phyloP scores from a whole-genome alignment of 2,113 vertebrate species.

The Athene noctua region DNA sequence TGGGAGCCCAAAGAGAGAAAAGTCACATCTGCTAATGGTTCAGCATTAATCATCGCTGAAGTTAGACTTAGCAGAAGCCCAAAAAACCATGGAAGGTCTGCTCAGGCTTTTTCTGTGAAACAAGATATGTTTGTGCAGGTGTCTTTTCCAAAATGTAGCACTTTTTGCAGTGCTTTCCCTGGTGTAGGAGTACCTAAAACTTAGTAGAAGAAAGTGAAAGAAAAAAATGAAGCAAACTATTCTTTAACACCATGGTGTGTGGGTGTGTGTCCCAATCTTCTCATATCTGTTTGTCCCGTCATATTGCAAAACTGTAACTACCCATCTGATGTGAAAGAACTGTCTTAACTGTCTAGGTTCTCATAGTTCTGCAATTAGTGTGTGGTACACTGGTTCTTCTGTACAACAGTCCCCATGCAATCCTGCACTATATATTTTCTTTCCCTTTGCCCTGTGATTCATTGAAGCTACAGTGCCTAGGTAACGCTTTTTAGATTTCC shows the following conservation, averaged over 20 bases:
- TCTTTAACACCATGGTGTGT: not conserved
- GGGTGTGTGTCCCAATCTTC: not conserved
- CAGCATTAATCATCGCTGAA: not conserved
- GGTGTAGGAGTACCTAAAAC: not conserved
- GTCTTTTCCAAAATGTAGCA: not conserved
- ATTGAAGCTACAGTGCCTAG: not conserved
- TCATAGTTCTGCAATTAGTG: not conserved
- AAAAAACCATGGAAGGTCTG: not conserved
- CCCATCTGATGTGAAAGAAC: not conserved
- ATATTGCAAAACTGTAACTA: not conserved
- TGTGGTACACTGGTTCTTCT: not conserved
- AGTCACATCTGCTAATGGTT: not conserved
- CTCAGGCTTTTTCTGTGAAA: not conserved
- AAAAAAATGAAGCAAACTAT: not conserved
- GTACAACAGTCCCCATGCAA: not conserved
- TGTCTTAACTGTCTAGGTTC: not conserved
- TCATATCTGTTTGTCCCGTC: not conserved
- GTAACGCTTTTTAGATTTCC: not conserved
- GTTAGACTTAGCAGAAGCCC: not conserved
- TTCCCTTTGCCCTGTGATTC: not conserved
- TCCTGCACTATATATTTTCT: not conserved
- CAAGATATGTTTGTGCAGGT: not conserved
- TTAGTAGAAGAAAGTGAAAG: not conserved
- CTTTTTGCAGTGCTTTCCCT: not conserved
- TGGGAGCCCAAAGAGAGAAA: not conserved